phyloP scores from a whole-genome alignment of 2,797 vertebrate genomes.

The Podarcis lilfordi region DNA sequence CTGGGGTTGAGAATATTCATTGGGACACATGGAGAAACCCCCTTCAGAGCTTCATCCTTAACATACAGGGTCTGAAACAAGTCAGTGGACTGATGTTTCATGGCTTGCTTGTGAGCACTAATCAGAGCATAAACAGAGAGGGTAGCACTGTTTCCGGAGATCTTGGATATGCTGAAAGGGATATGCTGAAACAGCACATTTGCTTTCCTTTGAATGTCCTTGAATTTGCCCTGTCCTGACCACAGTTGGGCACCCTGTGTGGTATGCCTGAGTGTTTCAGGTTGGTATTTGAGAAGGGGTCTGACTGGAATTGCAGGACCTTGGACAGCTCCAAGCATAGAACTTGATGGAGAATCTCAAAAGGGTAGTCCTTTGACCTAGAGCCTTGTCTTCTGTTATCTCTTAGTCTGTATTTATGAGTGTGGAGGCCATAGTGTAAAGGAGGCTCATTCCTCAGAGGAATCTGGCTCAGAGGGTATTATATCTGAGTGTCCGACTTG shows the following conservation, averaged over 20 bases:
- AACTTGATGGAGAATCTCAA: background rate
- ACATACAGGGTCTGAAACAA: too few species aligned
- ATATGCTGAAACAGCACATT: too few species aligned
- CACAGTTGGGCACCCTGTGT: background rate
- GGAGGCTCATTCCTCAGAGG: background rate
- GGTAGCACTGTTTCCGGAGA: too few species aligned
- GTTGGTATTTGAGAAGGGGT: background rate
- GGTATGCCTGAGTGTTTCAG: background rate
- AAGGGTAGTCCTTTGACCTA: background rate
- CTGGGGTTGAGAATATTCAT: too few species aligned
- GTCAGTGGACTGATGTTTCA: too few species aligned
- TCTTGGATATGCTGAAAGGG: too few species aligned
- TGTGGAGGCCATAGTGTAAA: background rate
- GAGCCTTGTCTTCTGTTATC: background rate
- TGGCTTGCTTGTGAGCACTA: too few species aligned
- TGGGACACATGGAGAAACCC: too few species aligned
- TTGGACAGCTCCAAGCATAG: background rate
- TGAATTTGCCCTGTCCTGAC: background rate
- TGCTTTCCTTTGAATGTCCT: background rate
- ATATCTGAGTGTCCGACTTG: too few species aligned
- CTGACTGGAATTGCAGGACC: background rate
- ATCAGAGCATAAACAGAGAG: too few species aligned
- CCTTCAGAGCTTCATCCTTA: too few species aligned
- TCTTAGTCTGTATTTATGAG: background rate
- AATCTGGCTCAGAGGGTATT: background rate